Evolutionary conservation across 2,888 invertebrate species (phyloP).

Genomic region (Sisyra nigra): DNA sequence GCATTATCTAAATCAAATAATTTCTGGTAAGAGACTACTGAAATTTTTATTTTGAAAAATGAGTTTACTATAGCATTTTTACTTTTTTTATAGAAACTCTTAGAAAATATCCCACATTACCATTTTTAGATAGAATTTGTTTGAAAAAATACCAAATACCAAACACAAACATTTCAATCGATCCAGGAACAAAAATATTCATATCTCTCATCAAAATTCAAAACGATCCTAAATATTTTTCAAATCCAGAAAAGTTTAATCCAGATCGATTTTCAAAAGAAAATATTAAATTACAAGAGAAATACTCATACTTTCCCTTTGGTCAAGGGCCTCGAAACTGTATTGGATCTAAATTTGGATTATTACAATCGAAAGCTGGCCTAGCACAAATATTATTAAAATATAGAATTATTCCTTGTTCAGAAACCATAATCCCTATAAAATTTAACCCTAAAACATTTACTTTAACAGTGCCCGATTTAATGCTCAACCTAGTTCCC

Average conservation of each 20-base stretch:
- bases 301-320: conserved; percentile 19
- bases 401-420: conserved; percentile 16
- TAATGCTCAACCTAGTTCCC: no score
- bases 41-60: neutral
- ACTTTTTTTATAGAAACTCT: conserved; percentile 24
- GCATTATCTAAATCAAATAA: conserved; percentile 32
- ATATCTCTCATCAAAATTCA: conserved; percentile 23
- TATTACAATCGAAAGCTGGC: conserved; percentile 18
- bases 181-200: conserved; percentile 24
- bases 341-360: conserved; percentile 19
- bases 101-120: conserved; percentile 25
- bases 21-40: conserved; percentile 22
- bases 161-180: conserved; percentile 22
- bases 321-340: conserved; percentile 24
- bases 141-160: conserved; percentile 22
- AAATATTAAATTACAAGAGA: conserved; percentile 12
- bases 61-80: neutral
- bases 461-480: no score
- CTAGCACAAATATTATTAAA: conserved; percentile 14
- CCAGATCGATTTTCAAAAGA: conserved; percentile 17
- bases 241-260: conserved; percentile 17
- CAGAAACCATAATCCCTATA: conserved; percentile 16
- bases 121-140: conserved; percentile 20
- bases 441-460: conserved; percentile 5
- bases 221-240: conserved; percentile 17